Base-by-base conservation (phyloP, 92 coral and sea anemone genomes). In the Phenganax stokvisi region DNA sequence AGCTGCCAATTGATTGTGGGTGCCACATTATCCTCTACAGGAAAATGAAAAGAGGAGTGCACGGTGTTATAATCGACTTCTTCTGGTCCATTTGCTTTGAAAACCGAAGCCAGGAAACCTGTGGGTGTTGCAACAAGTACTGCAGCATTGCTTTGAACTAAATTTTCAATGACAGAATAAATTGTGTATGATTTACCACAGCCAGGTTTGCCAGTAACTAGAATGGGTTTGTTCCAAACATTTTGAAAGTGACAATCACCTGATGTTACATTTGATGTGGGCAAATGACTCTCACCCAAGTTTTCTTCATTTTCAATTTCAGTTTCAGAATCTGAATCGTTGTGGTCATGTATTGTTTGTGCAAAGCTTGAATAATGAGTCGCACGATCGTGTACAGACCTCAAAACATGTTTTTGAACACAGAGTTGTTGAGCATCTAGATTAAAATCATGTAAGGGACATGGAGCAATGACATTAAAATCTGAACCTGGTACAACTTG, bases 121-220 rank as follows among this genome's bases (percentile, higher is more conserved):
- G 70, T 64, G 16, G 70, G 70, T 20, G 70, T 29, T 64, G 70
- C 70, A 13, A 64, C 29, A 9, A 64, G 30, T 13, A 64, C 47
- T 37, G 47, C 47, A 37, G 47, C 47, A 37, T 37, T 37, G 47
- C 47, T 37, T 37, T 37, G 47, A 37, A 37, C 47, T 37, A 37
- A 13, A 13, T 64, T 64, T 13, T 17, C 20, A 64, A 64, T 29
- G 27, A 64, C 27, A 13, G 70, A 13, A 64, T 64, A 13, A 13
- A 64, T 64, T 9, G 70, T 20, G 27, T 64, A 64, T 9, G 70
- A 64, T 64, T 64, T 64, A 13, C 70, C 70, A 64, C 70, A 64
- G 27, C 70, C 70, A 64, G 70, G 27, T 64, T 64, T 25, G 30
- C 70, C 70, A 25, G 70, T 64, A 64, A 64, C 30, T 12, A 17